Conservation (phyloP, 2,888 invertebrate species). For the Athalia rosae region DNA sequence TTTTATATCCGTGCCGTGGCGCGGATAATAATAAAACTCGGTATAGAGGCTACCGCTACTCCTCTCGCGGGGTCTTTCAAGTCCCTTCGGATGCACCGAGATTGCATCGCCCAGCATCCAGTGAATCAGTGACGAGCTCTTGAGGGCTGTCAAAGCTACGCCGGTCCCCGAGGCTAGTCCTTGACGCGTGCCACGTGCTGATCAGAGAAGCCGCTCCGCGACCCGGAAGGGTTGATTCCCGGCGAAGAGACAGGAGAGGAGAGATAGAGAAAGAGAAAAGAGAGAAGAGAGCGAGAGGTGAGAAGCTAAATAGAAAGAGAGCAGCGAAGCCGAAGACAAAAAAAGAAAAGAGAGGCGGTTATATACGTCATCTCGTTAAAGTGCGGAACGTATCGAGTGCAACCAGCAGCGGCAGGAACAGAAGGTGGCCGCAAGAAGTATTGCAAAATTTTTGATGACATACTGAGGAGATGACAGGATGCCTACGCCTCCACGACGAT, state of each 20-base stretch:
- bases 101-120: constrained; percentile 49
- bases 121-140: constrained; percentile 41
- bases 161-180: constrained; percentile 70
- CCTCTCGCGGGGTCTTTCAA: constrained; percentile 56
- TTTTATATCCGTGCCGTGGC: neutral
- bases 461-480: constrained; percentile 71
- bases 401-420: neutral
- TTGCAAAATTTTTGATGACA: constrained; percentile 19
- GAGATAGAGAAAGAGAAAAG: neutral
- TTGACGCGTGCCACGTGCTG: constrained; percentile 71
- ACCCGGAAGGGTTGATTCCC: constrained; percentile 43
- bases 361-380: neutral
- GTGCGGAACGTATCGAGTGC: constrained; percentile 1
- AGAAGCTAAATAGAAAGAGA: too few relatives aligned
- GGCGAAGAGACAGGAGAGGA: constrained; percentile 21
- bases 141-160: constrained; percentile 67
- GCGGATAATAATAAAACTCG: constrained; percentile 11
- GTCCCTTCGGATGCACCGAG: constrained; percentile 57
- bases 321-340: too few relatives aligned
- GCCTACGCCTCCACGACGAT: constrained; percentile 67
- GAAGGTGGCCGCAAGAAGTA: constrained; percentile 51
- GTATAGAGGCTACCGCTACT: neutral
- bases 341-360: too few relatives aligned
- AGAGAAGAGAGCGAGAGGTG: neutral
- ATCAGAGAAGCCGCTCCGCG: constrained; percentile 68